phyloP scores from a whole-genome alignment of 2,888 invertebrate species.

The Volucella inanis region DNA sequence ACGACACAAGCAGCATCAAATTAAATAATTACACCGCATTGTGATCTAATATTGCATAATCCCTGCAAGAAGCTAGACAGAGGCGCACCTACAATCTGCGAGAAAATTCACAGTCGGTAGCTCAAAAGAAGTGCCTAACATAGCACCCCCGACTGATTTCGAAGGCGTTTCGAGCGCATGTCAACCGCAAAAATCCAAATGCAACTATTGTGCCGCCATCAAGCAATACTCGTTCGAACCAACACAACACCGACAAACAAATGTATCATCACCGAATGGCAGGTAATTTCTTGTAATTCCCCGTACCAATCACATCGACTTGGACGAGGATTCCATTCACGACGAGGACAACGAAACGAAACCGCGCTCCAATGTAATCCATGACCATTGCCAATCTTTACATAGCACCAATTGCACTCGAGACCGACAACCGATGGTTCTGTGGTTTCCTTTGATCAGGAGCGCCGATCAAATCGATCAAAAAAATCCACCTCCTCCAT shows the following conservation, averaged over 20 bases:
- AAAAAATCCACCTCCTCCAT: slow-evolving; percentile 80
- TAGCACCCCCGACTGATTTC: slow-evolving; percentile 42
- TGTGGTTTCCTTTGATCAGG: slow-evolving; percentile 81
- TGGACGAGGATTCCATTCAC: slow-evolving; percentile 55
- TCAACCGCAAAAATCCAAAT: slow-evolving; percentile 60
- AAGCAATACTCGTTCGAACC: slow-evolving; percentile 29
- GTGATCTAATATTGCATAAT: slow-evolving; percentile 61
- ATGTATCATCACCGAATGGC: slow-evolving; percentile 53
- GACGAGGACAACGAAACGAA: slow-evolving; percentile 45
- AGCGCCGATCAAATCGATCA: slow-evolving; percentile 83
- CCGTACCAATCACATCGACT: slow-evolving; percentile 62
- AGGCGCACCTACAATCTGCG: slow-evolving; percentile 13
- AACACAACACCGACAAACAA: slow-evolving; percentile 49
- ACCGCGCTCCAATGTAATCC: slow-evolving; percentile 66
- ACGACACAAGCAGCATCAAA: slow-evolving; percentile 36
- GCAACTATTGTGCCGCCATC: slow-evolving; percentile 56
- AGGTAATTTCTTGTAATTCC: slow-evolving; percentile 67
- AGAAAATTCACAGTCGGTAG: slow-evolving; percentile 48
- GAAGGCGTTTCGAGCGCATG: slow-evolving; percentile 69
- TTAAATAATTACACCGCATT: slow-evolving; percentile 45
- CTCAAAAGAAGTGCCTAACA: slow-evolving; percentile 45
- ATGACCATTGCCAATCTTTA: slow-evolving; percentile 73
- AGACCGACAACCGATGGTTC: slow-evolving; percentile 69
- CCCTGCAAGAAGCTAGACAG: slow-evolving; percentile 7
- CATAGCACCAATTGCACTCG: slow-evolving; percentile 57